Evolutionary conservation across 2,888 invertebrate genomes (phyloP), one percentile per base, ranked within the genome.

Genomic region (Apamea crenata): DNA sequence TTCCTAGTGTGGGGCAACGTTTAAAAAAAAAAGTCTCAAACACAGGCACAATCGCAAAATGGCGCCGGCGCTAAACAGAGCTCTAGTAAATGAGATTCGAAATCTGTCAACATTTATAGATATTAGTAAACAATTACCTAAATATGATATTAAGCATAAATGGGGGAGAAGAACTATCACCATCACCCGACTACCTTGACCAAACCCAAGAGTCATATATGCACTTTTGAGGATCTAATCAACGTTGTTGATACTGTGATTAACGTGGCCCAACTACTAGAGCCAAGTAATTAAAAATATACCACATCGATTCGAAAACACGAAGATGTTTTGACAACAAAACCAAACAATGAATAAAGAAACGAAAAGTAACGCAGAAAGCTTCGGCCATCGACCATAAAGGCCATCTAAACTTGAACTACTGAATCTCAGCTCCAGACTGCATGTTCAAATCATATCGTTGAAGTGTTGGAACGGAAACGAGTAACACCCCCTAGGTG

Each of bases 401-500:
- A 59, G 18, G 18, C 36, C n/a, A n/a, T 21, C 18, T 6, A 29
- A 29, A 25, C 21, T 63, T 16, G 61, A 65, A 36, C 69, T 84
- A 61, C 61, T 78, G 79, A n/a, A 63, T 53, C 36, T 25, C 21
- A n/a, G 56, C 12, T 59, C n/a, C 8, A 47, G 8, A 68, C 21
- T 68, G 61, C 65, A 69, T n/a, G n/a, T 29, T 59, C 47, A 50
- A 65, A 78, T 83, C 56, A 69, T 44, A n/a, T 63, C 53, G 80
- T 80, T 59, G 50, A 71, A 65, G 29, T n/a, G 59, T 2, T 44
- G 12, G 16, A 67, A 53, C 85, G 85, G 85, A 82, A 82, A 74
- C 53, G 29, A 44, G 21, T 66, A 69, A 70, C 82, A 83, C 85
- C 83, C 82, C 71, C 67, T 83, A 47, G 36, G 18, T 56, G 40